Evolutionary conservation across 2,113 vertebrate genomes (phyloP).

Genomic region (Gorsachius goisagi): DNA sequence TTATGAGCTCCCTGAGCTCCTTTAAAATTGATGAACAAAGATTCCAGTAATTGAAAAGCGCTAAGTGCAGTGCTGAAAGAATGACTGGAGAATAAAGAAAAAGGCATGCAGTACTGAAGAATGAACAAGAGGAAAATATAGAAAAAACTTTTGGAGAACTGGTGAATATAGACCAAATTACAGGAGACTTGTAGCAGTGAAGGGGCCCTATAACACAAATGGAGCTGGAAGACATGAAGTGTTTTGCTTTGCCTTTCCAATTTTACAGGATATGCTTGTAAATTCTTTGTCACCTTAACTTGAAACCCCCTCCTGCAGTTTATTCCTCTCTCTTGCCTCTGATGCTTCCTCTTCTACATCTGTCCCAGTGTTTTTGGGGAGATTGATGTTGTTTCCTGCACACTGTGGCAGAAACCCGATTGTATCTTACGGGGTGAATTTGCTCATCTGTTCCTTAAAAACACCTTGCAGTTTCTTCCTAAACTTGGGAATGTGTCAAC

Average conservation of each 20-base stretch:
- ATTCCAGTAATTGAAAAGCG: background rate
- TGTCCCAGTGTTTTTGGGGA: background rate
- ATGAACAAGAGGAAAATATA: background rate
- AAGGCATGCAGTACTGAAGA: background rate
- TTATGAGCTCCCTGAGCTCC: background rate
- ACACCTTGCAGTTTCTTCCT: background rate
- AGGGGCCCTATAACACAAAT: background rate
- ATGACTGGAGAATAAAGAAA: background rate
- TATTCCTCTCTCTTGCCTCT: background rate
- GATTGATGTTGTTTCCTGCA: background rate
- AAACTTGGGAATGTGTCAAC: background rate
- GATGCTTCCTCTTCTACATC: background rate
- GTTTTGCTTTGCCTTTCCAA: background rate
- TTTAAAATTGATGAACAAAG: conserved; percentile 7
- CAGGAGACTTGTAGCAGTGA: background rate
- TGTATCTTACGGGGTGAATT: background rate
- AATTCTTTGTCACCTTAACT: background rate
- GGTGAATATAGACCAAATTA: background rate
- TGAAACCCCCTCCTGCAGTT: background rate
- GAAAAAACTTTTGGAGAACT: background rate
- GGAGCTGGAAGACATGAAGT: background rate
- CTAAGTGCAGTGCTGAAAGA: background rate
- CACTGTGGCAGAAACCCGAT: background rate
- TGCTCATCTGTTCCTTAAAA: background rate
- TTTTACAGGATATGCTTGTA: background rate